Evolutionary conservation across 2,888 invertebrate genomes (phyloP).

Genomic region (Watsonalla cultraria): DNA sequence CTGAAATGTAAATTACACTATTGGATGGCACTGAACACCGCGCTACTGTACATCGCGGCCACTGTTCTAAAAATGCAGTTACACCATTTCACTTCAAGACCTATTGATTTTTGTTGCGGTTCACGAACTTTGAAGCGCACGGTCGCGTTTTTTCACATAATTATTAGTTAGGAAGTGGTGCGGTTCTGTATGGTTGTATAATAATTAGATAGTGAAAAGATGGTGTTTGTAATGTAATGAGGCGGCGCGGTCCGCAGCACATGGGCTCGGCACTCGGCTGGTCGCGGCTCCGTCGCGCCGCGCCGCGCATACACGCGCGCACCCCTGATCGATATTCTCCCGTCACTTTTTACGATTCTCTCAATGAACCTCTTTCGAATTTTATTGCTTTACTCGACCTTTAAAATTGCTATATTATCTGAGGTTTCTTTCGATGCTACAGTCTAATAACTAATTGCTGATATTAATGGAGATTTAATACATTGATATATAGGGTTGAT

Average conservation of each 20-base stretch:
- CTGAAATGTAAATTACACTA: slow-evolving; percentile 68
- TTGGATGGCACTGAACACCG: slow-evolving; percentile 46
- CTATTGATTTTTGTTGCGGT: slow-evolving; percentile 65
- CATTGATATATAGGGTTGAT: no score
- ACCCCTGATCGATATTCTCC: slow-evolving; percentile 71
- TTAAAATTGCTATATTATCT: neutral
- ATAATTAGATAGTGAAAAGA: slow-evolving; percentile 23
- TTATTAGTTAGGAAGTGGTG: neutral
- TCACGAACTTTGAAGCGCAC: slow-evolving; percentile 30
- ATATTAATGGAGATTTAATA: no score
- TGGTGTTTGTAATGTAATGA: slow-evolving; percentile 36
- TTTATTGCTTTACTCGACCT: neutral
- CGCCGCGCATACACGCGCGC: slow-evolving; percentile 48
- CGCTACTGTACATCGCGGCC: slow-evolving; percentile 31
- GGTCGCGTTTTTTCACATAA: slow-evolving; percentile 11
- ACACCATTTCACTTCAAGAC: slow-evolving; percentile 43
- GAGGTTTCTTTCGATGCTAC: no score
- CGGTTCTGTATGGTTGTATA: slow-evolving; percentile 4
- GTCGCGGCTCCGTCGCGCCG: slow-evolving; percentile 26
- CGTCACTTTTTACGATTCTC: slow-evolving; percentile 50
- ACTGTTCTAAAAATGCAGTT: slow-evolving; percentile 43
- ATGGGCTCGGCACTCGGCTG: slow-evolving; percentile 39
- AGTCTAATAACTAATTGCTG: no score
- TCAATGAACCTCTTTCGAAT: slow-evolving; percentile 40
- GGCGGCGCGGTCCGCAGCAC: slow-evolving; percentile 35